Evolutionary conservation across 2,113 vertebrate species (phyloP).

Genomic region (Crypturellus undulatus): DNA sequence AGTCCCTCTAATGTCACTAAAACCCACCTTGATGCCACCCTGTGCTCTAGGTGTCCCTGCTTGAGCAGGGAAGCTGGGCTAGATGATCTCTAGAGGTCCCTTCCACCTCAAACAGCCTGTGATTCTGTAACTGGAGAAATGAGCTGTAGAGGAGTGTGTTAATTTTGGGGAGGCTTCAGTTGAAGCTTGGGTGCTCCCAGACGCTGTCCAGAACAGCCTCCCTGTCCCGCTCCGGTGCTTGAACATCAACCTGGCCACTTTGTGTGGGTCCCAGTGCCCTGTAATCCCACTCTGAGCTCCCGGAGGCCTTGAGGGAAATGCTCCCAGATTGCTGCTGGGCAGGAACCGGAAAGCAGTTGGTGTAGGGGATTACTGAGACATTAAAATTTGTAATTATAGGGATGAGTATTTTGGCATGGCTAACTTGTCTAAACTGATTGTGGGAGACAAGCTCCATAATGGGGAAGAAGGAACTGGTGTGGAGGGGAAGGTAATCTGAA

Average conservation of each 20-base stretch:
- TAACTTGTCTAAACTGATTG: conserved; percentile 2
- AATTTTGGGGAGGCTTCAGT: not conserved
- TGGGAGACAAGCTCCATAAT: not conserved
- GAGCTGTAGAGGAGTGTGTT: not conserved
- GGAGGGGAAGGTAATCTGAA: not conserved
- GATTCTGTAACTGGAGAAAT: not conserved
- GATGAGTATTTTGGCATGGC: not conserved
- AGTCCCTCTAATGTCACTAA: too few species aligned
- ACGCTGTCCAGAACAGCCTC: not conserved
- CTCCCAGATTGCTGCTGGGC: not conserved
- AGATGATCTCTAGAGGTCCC: too few species aligned
- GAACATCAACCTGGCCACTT: not conserved
- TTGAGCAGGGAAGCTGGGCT: too few species aligned
- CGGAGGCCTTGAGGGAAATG: not conserved
- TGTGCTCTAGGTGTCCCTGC: too few species aligned
- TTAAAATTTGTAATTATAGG: not conserved
- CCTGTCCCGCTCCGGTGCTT: not conserved
- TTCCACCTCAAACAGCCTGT: too few species aligned
- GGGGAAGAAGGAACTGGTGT: not conserved
- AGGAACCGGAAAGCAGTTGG: not conserved
- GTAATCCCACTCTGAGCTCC: not conserved
- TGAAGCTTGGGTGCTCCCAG: not conserved
- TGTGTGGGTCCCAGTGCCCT: not conserved
- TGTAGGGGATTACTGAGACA: not conserved
- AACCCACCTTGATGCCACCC: too few species aligned